A percentile compares a stretch with the other conserved stretches of the same genome.
Conservation (phyloP, 2,888 invertebrate species). For the Cheilosia vernalis region DNA sequence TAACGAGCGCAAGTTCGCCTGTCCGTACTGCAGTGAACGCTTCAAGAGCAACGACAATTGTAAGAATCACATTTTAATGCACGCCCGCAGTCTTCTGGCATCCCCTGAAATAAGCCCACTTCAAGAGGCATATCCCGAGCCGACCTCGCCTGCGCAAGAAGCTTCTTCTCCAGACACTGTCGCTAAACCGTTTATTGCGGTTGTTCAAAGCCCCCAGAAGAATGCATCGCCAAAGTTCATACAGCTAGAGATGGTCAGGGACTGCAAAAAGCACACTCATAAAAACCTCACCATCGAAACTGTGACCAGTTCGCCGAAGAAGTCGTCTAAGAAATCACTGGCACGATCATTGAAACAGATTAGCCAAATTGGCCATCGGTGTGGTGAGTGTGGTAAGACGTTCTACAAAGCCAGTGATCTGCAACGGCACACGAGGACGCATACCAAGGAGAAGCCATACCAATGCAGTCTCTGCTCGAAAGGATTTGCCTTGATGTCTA, state of each 20-base stretch:
- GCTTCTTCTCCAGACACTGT: neutral
- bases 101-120: slow-evolving; percentile 32
- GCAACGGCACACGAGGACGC: slow-evolving; percentile 77
- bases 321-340: slow-evolving; percentile 42
- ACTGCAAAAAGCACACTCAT: slow-evolving; percentile 56
- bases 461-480: slow-evolving; percentile 75
- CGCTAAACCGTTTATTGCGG: slow-evolving; percentile 36
- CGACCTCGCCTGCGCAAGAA: neutral
- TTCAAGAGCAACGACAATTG: slow-evolving; percentile 72
- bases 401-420: slow-evolving; percentile 78
- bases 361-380: slow-evolving; percentile 67
- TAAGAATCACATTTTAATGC: slow-evolving; percentile 69
- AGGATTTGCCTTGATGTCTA: slow-evolving; percentile 76
- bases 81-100: slow-evolving; percentile 52
- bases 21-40: slow-evolving; percentile 71
- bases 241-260: slow-evolving; percentile 55
- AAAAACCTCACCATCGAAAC: slow-evolving; percentile 55
- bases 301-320: slow-evolving; percentile 36
- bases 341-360: slow-evolving; percentile 41
- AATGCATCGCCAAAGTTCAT: slow-evolving; percentile 56
- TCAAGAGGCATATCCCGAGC: neutral
- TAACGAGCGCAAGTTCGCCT: slow-evolving; percentile 63
- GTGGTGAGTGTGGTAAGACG: slow-evolving; percentile 77
- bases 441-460: slow-evolving; percentile 77
- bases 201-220: slow-evolving; percentile 46